These are phyloP conservation scores for Paramormyrops hopkinsi DNA, from an alignment of 2,797 vertebrate genomes.

Conservation along the genomic window DNA sequence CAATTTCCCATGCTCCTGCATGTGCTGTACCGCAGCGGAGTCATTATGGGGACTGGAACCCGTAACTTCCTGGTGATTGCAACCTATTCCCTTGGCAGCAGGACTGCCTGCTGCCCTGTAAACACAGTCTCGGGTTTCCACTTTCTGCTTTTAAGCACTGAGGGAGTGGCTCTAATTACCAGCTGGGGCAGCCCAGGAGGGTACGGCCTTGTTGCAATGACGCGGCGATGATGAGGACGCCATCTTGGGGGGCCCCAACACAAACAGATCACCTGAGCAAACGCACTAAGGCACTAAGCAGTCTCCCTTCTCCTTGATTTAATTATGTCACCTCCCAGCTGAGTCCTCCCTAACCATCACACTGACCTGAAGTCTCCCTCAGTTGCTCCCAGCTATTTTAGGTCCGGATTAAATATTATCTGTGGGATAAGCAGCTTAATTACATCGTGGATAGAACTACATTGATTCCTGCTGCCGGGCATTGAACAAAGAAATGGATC, in stretches of 20 bases:
- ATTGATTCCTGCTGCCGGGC: background rate
- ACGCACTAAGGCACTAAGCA: background rate
- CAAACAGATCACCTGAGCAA: background rate
- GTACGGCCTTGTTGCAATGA: background rate
- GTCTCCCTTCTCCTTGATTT: background rate
- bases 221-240: background rate
- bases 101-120: background rate
- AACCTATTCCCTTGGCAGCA: background rate
- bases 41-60: background rate
- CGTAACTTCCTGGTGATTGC: background rate
- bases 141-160: background rate
- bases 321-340: background rate
- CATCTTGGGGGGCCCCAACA: background rate
- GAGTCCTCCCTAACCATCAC: background rate
- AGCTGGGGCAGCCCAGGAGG: background rate
- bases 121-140: background rate
- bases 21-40: background rate
- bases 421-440: constrained; percentile 19
- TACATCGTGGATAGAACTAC: background rate
- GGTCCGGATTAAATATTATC: constrained; percentile 8
- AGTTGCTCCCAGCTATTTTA: constrained; percentile 1
- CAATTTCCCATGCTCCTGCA: background rate
- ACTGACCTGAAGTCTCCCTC: background rate
- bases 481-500: background rate
- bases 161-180: background rate